Evolutionary conservation across 2,797 vertebrate species (phyloP).

Genomic region (Manis crassicaudata): DNA sequence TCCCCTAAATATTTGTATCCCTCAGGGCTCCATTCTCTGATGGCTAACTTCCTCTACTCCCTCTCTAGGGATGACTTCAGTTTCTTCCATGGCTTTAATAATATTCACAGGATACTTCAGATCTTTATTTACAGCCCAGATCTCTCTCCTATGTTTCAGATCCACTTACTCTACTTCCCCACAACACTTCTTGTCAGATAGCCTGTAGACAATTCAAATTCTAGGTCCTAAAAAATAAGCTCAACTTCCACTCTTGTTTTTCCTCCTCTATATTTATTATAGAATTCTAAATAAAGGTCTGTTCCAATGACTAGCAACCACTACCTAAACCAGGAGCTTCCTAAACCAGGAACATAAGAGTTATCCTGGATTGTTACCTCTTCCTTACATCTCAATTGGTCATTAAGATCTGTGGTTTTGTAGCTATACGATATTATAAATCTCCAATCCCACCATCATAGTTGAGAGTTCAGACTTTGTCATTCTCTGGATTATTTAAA

Average conservation of each 20-base stretch:
- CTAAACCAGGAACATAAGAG: neutral
- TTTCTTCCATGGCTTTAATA: neutral
- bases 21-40: neutral
- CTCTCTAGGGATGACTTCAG: neutral
- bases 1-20: neutral
- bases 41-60: neutral
- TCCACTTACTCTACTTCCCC: neutral
- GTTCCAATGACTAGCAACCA: neutral
- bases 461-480: neutral
- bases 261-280: neutral
- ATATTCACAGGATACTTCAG: neutral
- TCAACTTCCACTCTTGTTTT: neutral
- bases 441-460: neutral
- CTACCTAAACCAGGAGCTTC: neutral
- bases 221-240: neutral
- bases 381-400: neutral
- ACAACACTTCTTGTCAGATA: neutral
- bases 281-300: neutral
- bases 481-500: neutral
- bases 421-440: neutral
- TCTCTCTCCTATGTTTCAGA: neutral
- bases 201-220: neutral
- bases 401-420: neutral
- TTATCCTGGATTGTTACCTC: neutral
- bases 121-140: neutral